A percentile compares a stretch with the other conserved stretches of the same genome.
Evolutionary conservation across 2,797 vertebrate genomes (phyloP).

Genomic region (Cottoperca gobio): DNA sequence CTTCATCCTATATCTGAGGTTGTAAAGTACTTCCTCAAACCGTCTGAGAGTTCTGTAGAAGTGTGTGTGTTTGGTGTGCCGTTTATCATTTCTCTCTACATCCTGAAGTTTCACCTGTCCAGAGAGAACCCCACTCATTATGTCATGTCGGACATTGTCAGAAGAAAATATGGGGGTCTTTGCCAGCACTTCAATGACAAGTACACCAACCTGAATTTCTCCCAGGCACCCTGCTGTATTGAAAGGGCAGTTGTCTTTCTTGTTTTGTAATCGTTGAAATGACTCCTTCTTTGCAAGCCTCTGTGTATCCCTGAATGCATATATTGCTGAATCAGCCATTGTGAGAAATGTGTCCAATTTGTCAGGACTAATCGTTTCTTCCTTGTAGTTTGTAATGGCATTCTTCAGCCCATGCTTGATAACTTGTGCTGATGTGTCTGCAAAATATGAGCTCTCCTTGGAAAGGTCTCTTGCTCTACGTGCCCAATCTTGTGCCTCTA

Average conservation of each 20-base stretch:
- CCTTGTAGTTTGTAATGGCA: slow-evolving; percentile 44
- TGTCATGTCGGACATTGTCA: slow-evolving; percentile 43
- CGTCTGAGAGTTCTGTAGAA: slow-evolving; percentile 58
- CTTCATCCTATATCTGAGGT: slow-evolving; percentile 74
- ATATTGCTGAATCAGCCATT: slow-evolving; percentile 68
- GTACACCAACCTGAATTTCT: slow-evolving; percentile 73
- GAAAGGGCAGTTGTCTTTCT: slow-evolving; percentile 54
- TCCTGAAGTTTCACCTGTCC: slow-evolving; percentile 41
- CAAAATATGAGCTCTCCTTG: slow-evolving; percentile 74
- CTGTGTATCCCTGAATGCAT: slow-evolving; percentile 75
- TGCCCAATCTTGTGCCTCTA: slow-evolving; percentile 64
- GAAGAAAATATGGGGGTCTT: slow-evolving; percentile 62
- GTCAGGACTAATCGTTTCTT: slow-evolving; percentile 38
- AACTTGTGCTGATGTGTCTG: slow-evolving; percentile 80
- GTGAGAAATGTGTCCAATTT: slow-evolving; percentile 56
- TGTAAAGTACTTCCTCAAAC: slow-evolving; percentile 55
- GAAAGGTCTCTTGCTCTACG: slow-evolving; percentile 59
- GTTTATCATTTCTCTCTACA: slow-evolving; percentile 4
- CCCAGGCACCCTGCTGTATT: slow-evolving; percentile 73
- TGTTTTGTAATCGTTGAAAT: background rate
- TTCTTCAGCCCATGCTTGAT: slow-evolving; percentile 71
- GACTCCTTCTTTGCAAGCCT: slow-evolving; percentile 72
- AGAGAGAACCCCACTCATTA: slow-evolving; percentile 69
- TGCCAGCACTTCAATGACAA: slow-evolving; percentile 67
- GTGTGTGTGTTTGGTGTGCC: slow-evolving; percentile 25